phyloP scores from a whole-genome alignment of 2,888 invertebrate genomes.

The Xanthorhoe designata region DNA sequence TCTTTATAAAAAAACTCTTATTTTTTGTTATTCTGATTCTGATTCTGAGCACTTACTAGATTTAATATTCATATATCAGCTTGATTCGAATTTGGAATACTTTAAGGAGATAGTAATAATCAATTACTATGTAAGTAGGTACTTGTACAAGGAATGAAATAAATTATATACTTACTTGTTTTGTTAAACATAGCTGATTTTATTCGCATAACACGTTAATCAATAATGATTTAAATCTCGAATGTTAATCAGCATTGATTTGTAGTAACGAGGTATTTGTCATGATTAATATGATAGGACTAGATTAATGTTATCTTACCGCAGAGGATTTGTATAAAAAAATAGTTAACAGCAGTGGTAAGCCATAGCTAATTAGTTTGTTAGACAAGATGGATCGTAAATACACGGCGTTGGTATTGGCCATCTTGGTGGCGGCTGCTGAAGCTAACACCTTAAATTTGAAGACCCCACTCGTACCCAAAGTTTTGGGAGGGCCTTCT shows the following conservation, averaged over 20 bases:
- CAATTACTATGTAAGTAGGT: neutral
- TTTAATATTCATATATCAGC: neutral
- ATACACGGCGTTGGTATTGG: constrained; percentile 59
- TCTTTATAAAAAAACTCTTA: neutral
- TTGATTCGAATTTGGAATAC: too few relatives aligned
- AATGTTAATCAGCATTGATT: constrained; percentile 56
- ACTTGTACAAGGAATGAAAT: neutral
- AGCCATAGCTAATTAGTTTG: constrained; percentile 43
- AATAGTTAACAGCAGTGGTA: constrained; percentile 45
- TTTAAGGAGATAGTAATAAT: too few relatives aligned
- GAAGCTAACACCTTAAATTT: constrained; percentile 57
- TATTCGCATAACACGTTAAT: constrained; percentile 54
- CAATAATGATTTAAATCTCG: constrained; percentile 60
- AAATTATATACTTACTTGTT: constrained; percentile 3
- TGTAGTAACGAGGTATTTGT: constrained; percentile 47
- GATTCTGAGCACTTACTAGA: neutral
- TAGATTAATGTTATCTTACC: constrained; percentile 53
- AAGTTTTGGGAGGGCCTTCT: constrained; percentile 33
- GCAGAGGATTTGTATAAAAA: constrained; percentile 52
- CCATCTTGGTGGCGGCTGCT: constrained; percentile 60
- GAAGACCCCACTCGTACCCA: constrained; percentile 43
- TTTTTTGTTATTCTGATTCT: too few relatives aligned
- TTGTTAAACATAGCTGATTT: constrained; percentile 6
- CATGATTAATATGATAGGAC: constrained; percentile 46
- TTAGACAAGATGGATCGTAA: constrained; percentile 59